These are phyloP conservation scores for Mnemiopsis leidyi DNA, from an alignment of 37 sponge, comb jelly and placozoan genomes.

Conservation along the genomic window DNA sequence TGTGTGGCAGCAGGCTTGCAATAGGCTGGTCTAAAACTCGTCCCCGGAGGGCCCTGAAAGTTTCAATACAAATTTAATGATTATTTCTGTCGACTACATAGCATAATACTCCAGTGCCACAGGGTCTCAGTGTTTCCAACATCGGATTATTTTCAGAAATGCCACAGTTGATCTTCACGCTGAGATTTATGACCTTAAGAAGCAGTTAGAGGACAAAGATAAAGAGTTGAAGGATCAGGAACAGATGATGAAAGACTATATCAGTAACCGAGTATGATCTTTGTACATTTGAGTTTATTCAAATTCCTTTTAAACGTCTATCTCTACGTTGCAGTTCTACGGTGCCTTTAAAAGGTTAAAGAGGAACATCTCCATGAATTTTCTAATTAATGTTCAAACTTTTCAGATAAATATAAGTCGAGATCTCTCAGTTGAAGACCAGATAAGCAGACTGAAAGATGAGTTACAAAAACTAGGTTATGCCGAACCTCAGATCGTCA, in stretches of 20 bases:
- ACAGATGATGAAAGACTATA: conserved; percentile 48
- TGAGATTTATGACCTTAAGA: conserved; percentile 39
- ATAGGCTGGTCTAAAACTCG: too few species aligned
- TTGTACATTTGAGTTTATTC: background rate
- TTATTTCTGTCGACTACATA: too few species aligned
- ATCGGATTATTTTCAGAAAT: conserved; percentile 9
- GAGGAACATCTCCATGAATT: too few species aligned
- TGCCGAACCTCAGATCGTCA: background rate
- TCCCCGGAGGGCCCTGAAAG: too few species aligned
- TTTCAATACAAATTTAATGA: too few species aligned
- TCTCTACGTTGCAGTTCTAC: too few species aligned
- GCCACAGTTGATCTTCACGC: conserved; percentile 9
- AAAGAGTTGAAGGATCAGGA: conserved; percentile 8
- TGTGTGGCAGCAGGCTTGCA: too few species aligned
- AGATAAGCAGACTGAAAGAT: conserved; percentile 21
- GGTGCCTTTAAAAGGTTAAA: too few species aligned
- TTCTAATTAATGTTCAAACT: too few species aligned
- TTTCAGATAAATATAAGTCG: conserved; percentile 62
- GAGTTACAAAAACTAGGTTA: conserved; percentile 41
- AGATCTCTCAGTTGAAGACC: conserved; percentile 33
- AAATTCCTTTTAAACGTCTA: too few species aligned
- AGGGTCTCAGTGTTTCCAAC: too few species aligned
- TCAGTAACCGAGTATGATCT: conserved; percentile 12
- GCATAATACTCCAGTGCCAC: too few species aligned
- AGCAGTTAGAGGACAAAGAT: conserved; percentile 16